Conservation (phyloP, 2,797 vertebrate species). For the Danio choprae region DNA sequence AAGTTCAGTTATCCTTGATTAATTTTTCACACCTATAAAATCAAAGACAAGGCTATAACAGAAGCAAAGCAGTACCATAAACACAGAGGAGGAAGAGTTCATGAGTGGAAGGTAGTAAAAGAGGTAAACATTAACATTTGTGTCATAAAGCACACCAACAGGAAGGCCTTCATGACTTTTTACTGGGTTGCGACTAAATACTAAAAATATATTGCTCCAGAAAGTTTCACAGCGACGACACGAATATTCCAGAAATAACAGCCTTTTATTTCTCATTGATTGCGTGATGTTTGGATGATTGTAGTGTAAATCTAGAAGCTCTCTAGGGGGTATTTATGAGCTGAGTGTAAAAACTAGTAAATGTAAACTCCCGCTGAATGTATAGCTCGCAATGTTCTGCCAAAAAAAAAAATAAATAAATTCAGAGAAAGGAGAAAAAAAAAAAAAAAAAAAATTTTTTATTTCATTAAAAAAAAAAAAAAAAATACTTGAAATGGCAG, state of each 20-base stretch:
- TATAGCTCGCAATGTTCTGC: conserved; percentile 10
- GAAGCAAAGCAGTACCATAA: conserved; percentile 21
- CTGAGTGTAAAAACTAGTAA: conserved; percentile 6
- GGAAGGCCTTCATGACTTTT: background rate
- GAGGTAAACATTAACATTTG: conserved; percentile 41
- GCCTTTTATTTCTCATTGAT: conserved; percentile 21
- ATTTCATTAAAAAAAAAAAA: too few species aligned
- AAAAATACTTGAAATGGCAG: conserved; percentile 2
- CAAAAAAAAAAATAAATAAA: conserved; percentile 26
- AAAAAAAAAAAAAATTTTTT: conserved; percentile 8
- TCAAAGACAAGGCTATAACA: background rate
- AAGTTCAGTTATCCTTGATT: conserved; percentile 28
- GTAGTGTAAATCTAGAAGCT: conserved; percentile 5
- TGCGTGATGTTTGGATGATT: conserved; percentile 22
- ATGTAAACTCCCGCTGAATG: conserved; percentile 19
- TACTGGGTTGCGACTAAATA: conserved; percentile 6
- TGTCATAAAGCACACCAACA: conserved; percentile 36
- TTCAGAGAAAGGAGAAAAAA: background rate
- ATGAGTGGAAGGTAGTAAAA: conserved; percentile 33
- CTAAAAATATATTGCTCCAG: conserved; percentile 8
- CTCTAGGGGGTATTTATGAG: conserved; percentile 28
- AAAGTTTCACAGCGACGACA: background rate
- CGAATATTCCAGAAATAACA: conserved; percentile 34
- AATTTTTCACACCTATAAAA: conserved; percentile 16
- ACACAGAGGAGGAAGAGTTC: conserved; percentile 22